Evolutionary conservation across 2,113 vertebrate genomes (phyloP), one percentile per base, ranked within the genome.

Genomic region (Scalopus aquaticus): DNA sequence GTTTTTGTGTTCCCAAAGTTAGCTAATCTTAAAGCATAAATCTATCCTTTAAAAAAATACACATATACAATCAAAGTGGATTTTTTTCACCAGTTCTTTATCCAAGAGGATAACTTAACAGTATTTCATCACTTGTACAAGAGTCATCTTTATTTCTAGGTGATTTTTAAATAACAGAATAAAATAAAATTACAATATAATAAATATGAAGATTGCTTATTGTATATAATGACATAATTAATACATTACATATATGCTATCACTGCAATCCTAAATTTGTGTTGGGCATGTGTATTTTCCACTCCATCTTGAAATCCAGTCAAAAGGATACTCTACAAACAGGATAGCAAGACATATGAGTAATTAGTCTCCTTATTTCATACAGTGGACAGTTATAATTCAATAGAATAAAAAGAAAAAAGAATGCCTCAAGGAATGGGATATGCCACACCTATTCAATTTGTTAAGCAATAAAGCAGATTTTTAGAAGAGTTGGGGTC

Each of bases 391-490:
- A 84, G 65, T 80, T 73, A 13, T 37, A 87, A 83, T 80, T 64
- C 39, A 78, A 51, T 30, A 42, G 51, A 65, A 91, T 35, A 88
- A 84, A 82, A 16, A 73, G 16, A 39, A 30, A 49, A 76, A 78
- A 72, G 32, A 15, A 32, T 5, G 3, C 13, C 77, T 28, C 13
- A 80, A 83, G 54, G 17, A 89, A 82, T 79, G 10, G 78, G 49
- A 32, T 46, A 73, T 13, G 4, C 2, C 20, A 42, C 24, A 28
- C 32, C 73, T 51, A 70, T 72, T 87, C 39, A 6, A 30, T 67
- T n/a, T 77, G n/a, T 69, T 58, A 85, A 93, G 58, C 35, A 95
- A 78, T 60, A 72, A 86, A 26, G 30, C 17, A 95, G 88, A 89
- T 90, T 4, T 35, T 91, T 76, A 39, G 37, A 74, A 54, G 37